Evolutionary conservation across 2,113 vertebrate genomes (phyloP).

Genomic region (Chaetorhynchus papuensis): DNA sequence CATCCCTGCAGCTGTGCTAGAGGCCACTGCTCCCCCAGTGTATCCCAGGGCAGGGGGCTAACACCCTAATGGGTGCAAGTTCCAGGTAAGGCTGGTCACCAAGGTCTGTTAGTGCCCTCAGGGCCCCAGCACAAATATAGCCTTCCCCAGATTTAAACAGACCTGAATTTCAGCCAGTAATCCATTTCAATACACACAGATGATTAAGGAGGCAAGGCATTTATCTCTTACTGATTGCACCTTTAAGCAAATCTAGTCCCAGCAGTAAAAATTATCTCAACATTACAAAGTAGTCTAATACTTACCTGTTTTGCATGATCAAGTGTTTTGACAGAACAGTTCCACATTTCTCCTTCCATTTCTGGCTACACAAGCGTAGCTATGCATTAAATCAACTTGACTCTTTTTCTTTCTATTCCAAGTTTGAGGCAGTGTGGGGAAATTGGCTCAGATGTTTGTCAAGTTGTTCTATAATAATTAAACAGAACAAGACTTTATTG

Average conservation of each 20-base stretch:
- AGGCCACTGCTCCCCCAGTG: rapidly evolving
- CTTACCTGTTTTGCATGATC: neutral
- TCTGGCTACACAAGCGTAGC: neutral
- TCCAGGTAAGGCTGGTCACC: neutral
- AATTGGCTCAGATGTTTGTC: neutral
- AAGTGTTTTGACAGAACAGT: neutral
- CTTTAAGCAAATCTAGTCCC: neutral
- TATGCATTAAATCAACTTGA: neutral
- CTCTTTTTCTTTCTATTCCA: neutral
- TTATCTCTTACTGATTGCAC: neutral
- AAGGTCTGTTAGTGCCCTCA: neutral
- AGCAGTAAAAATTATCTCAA: neutral
- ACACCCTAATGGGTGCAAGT: neutral
- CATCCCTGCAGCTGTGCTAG: neutral
- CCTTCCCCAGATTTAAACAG: neutral
- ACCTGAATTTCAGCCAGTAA: neutral
- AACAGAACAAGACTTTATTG: neutral
- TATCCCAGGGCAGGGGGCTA: neutral
- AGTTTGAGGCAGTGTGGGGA: neutral
- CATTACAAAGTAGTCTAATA: neutral
- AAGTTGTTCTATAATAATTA: neutral
- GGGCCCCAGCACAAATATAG: neutral
- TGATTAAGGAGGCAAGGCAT: rapidly evolving
- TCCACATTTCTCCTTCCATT: neutral
- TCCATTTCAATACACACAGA: neutral